Evolutionary conservation across 1,140 invertebrate genomes (phyloP), one percentile per base, ranked within the genome.

Genomic region (Drosophila oshimai): DNA sequence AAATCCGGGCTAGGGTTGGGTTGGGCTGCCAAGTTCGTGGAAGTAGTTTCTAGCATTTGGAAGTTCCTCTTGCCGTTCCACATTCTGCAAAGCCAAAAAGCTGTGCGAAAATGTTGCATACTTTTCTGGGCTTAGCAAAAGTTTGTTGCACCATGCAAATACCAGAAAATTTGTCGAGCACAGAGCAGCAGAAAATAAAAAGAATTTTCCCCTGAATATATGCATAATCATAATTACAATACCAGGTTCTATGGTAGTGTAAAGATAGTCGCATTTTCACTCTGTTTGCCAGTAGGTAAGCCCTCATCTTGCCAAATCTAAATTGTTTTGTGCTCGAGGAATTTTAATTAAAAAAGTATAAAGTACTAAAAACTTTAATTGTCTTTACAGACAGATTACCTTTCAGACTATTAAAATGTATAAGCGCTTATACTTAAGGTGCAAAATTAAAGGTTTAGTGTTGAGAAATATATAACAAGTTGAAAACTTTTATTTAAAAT

Each of bases 51-150:
- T 36, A 54, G 37, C 28, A 45, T 62, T 62, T 60, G 9, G 3
- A 45, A 50, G 60, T 49, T 65, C 31, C 58, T 41, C 31, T 46
- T 49, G 58, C 42, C 45, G 34, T 39, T 65, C 31, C 26, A 39
- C 41, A 65, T 41, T 41, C 60, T 37, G 33, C 15, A 31, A 65
- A 67, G 62, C 44, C 60, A 31, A 39, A 67, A 65, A 65, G 60
- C 62, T 41, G 33, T 64, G 42, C 60, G 60, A 67, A 50, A 65
- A 41, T 65, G 44, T 28, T 62, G 61, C 58, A 50, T 33, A 65
- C 34, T 67, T 65, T 65, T 1, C 20, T 0, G 28, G 44, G 44
- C 62, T 67, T 67, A 65, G 62, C 44, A 6, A 50, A 67, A 67
- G 34, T 67, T 67, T 65, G 20, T 26, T 67, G 26, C 44, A 50